These are phyloP conservation scores for Syrrhaptes paradoxus DNA, from an alignment of 2,113 vertebrate species.

Conservation along the genomic window DNA sequence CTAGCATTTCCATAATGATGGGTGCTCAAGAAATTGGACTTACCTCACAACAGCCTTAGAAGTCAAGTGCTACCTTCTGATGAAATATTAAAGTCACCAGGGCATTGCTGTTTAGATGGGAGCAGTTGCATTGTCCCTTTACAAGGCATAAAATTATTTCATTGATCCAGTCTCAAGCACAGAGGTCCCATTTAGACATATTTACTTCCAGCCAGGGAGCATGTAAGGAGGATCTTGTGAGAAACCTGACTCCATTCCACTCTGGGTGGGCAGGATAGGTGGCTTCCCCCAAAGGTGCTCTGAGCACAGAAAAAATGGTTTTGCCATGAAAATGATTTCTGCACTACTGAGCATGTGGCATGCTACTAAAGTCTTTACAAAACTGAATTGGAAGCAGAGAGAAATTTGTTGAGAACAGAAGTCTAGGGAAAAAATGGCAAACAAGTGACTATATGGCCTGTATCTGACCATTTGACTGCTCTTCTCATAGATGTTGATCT, in stretches of 20 bases:
- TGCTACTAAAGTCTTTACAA: neutral
- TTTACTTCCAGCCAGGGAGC: neutral
- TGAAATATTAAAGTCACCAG: neutral
- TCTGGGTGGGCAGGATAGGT: rapidly evolving
- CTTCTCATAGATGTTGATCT: neutral
- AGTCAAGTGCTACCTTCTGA: neutral
- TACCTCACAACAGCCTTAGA: neutral
- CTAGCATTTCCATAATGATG: neutral
- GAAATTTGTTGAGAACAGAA: neutral
- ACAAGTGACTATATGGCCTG: neutral
- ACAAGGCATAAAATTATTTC: neutral
- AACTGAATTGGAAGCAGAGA: neutral
- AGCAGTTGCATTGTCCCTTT: neutral
- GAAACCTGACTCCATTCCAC: neutral
- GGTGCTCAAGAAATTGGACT: neutral
- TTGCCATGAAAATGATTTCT: neutral
- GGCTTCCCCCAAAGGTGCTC: neutral
- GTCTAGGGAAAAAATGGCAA: neutral
- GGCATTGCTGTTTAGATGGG: neutral
- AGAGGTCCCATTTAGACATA: neutral
- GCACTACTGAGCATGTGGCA: neutral
- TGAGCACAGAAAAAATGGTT: neutral
- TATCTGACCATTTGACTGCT: neutral
- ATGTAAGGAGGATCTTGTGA: neutral
- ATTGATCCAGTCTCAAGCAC: neutral